Evolutionary conservation across 2,797 vertebrate genomes (phyloP).

Genomic region (Danio tinwini): DNA sequence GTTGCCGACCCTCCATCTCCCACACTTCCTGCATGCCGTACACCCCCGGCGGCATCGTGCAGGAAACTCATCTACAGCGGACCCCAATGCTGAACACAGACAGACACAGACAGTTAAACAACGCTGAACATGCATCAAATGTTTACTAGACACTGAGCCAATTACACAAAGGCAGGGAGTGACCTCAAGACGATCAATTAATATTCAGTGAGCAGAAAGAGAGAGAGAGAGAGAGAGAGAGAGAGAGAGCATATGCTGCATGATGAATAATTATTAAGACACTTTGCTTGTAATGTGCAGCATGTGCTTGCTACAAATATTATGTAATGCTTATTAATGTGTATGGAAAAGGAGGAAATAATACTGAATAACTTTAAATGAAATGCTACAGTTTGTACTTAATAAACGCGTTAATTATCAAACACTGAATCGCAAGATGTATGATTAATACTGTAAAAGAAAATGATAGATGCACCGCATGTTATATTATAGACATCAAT

Average conservation of each 20-base stretch:
- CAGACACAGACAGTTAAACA: conserved; percentile 48
- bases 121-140: conserved; percentile 41
- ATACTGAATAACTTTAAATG: background rate
- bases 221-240: background rate
- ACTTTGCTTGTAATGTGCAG: conserved; percentile 5
- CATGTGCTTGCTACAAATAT: background rate
- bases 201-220: conserved; percentile 5
- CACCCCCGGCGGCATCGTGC: conserved; percentile 93
- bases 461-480: too few species aligned
- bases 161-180: conserved; percentile 30
- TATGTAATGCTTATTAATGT: background rate
- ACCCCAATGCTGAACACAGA: conserved; percentile 72
- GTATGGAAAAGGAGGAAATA: background rate
- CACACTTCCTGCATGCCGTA: conserved; percentile 94
- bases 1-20: conserved; percentile 88
- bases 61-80: conserved; percentile 79
- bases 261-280: conserved; percentile 29
- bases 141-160: conserved; percentile 35
- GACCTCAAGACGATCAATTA: conserved; percentile 34
- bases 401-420: too few species aligned
- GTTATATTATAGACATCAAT: too few species aligned
- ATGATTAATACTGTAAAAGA: background rate
- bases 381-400: too few species aligned
- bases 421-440: background rate
- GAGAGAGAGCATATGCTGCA: conserved; percentile 14